Base-by-base conservation (phyloP, 2,113 vertebrate genomes). In the Bubalus kerabau region DNA sequence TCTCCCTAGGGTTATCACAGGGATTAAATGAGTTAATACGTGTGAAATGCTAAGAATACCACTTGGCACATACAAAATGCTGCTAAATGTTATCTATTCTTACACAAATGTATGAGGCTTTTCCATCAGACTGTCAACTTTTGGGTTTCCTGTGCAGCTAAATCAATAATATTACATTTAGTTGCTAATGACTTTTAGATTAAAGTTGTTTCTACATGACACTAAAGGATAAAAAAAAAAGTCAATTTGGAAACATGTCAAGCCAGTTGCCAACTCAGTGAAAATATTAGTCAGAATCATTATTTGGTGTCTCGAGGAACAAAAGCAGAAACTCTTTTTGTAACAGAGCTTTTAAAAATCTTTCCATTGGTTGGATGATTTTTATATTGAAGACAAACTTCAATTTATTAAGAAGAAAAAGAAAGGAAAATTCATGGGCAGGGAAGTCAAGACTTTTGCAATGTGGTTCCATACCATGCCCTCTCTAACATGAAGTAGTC, bases 121-220 rank as follows among this genome's bases (percentile, higher is more conserved):
- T 94, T 83, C 40, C 10, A 78, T 56, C n/a, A 92, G 50, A 28
- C 81, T 88, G 59, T 64, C 48, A 92, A 85, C 16, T 46, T 86
- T 92, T 74, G 56, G 4, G 26, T 94, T 96, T 92, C 24, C n/a
- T 85, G 32, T 82, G n/a, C 26, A 67, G 57, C 16, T 92, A 60
- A 93, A 60, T 87, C 86, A 96, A 60, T 93, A 91, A 90, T 91
- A 40, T 64, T 74, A 52, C 26, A 21, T 96, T 91, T 94, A 97
- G 59, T 74, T 95, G 83, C 23, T 93, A 92, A 84, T 12, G 48
- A 95, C 59, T 90, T 96, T 97, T 97, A 90, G 84, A 85, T 95
- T 87, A 87, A 85, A 59, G 26, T 82, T 90, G 19, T 90, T 28
- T 82, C 59, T 92, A 6, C 2, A 0, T 94, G 57, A 95, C 57